Conservation (phyloP, 2,888 invertebrate species). For the Andrena trimmerana region DNA sequence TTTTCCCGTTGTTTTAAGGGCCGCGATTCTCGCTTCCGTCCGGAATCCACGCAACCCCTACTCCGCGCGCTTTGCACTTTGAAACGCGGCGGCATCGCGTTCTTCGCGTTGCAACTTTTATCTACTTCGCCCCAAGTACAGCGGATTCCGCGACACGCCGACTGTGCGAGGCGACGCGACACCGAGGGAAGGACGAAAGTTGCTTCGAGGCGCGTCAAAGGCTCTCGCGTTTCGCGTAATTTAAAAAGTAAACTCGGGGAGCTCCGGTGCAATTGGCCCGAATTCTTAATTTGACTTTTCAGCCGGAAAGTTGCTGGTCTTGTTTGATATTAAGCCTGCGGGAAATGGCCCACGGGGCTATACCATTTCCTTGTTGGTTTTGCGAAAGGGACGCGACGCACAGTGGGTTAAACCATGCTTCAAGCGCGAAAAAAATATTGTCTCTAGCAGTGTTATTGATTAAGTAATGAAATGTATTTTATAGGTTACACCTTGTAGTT, state of each 20-base stretch:
- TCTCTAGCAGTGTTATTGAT: too few species aligned
- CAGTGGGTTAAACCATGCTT: too few species aligned
- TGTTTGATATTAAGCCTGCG: not conserved
- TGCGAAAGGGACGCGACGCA: not conserved
- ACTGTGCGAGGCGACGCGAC: not conserved
- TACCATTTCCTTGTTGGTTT: not conserved
- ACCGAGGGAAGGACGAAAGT: too few species aligned
- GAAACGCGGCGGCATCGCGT: not conserved
- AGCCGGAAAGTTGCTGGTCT: conserved; percentile 2
- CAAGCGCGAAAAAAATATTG: too few species aligned
- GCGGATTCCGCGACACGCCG: not conserved
- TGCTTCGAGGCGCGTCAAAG: too few species aligned
- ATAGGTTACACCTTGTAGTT: too few species aligned
- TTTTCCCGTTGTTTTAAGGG: conserved; percentile 31
- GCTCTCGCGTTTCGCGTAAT: not conserved
- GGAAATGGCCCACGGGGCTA: not conserved
- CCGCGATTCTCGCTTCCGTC: conserved; percentile 6
- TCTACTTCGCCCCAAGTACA: not conserved
- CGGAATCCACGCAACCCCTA: not conserved
- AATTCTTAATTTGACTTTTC: conserved; percentile 3
- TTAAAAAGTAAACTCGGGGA: not conserved
- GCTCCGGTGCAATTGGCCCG: not conserved
- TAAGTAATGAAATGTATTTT: too few species aligned
- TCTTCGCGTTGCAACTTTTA: conserved; percentile 29
- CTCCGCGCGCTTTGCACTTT: not conserved